Evolutionary conservation across 2,797 vertebrate species (phyloP).

Genomic region (Allobates femoralis): DNA sequence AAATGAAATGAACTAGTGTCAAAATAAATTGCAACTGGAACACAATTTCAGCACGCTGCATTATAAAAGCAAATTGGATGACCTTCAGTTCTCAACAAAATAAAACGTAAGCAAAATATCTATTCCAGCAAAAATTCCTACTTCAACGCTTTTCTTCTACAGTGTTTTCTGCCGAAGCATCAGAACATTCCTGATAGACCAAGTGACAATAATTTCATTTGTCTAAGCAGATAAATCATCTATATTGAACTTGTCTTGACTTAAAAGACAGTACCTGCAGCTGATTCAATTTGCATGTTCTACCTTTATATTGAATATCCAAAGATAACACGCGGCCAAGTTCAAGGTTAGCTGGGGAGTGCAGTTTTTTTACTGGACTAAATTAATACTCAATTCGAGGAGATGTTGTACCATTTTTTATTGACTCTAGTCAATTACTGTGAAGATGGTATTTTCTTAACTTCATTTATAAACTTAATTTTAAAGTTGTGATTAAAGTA

Average conservation of each 20-base stretch:
- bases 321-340: constrained; percentile 75
- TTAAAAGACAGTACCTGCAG: constrained; percentile 75
- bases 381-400: not conserved
- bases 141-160: constrained; percentile 68
- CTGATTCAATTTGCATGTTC: constrained; percentile 83
- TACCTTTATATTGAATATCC: constrained; percentile 67
- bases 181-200: constrained; percentile 77
- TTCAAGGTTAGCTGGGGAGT: constrained; percentile 77
- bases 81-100: constrained; percentile 48
- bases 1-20: constrained; percentile 39
- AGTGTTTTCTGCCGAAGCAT: constrained; percentile 69
- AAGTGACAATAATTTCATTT: constrained; percentile 85
- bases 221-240: constrained; percentile 88
- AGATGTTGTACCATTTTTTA: not conserved
- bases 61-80: constrained; percentile 46
- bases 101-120: constrained; percentile 63
- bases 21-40: constrained; percentile 51
- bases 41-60: constrained; percentile 5
- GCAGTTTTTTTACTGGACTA: constrained; percentile 68
- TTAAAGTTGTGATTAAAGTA: not conserved
- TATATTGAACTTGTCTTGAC: constrained; percentile 80
- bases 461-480: no score
- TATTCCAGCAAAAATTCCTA: constrained; percentile 78
- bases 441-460: not conserved
- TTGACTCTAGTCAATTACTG: not conserved